A percentile compares a stretch with the other conserved stretches of the same genome.
Evolutionary conservation across 2,888 invertebrate species (phyloP).

Genomic region (Apeira syringaria): DNA sequence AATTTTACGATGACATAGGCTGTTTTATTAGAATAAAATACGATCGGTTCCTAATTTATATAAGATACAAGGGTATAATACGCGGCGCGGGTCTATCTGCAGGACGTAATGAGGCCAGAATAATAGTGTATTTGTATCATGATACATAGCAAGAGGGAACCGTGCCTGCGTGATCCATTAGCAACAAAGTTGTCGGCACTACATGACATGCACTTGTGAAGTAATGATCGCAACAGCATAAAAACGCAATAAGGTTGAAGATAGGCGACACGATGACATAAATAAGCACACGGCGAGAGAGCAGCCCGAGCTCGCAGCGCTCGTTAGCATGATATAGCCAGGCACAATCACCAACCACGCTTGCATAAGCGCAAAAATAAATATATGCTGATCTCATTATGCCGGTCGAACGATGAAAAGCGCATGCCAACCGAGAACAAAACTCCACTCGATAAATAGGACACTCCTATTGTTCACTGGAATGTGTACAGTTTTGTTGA

Average conservation of each 20-base stretch:
- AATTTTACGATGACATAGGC: no score
- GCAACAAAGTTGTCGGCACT: not conserved
- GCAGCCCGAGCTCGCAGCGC: slow-evolving; percentile 28
- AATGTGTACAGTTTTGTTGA: slow-evolving; percentile 26
- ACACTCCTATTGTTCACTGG: slow-evolving; percentile 53
- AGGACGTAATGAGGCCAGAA: no score
- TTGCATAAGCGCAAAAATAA: slow-evolving; percentile 47
- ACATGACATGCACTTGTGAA: not conserved
- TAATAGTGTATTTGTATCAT: no score
- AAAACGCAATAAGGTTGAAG: slow-evolving; percentile 1
- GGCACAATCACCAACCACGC: slow-evolving; percentile 34
- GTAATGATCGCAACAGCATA: slow-evolving; percentile 4
- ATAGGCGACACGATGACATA: slow-evolving; percentile 12
- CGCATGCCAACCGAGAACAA: slow-evolving; percentile 45
- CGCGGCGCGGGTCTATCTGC: no score
- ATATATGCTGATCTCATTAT: slow-evolving; percentile 60
- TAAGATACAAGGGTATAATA: no score
- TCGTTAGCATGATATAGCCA: slow-evolving; percentile 45
- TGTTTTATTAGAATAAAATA: no score
- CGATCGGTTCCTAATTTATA: no score
- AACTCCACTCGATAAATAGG: slow-evolving; percentile 56
- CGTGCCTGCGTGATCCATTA: not conserved
- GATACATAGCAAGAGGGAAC: no score
- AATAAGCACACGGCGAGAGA: slow-evolving; percentile 19
- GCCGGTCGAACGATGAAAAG: slow-evolving; percentile 58